Conservation (phyloP, 2,797 vertebrate genomes). For the Alfaro cultratus region DNA sequence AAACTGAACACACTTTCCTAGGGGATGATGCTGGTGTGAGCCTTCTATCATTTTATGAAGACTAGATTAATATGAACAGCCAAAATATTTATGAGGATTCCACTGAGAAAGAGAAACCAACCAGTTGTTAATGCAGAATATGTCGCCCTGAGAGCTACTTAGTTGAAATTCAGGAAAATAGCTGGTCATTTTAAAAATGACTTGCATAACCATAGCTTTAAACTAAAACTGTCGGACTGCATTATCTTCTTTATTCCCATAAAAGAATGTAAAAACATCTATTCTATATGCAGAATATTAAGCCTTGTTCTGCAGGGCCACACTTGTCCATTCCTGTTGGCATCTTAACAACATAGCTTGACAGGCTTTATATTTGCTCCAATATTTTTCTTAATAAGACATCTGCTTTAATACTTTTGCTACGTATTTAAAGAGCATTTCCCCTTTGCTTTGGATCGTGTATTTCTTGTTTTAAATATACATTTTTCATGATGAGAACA, state of each 20-base stretch:
- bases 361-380: neutral
- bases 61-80: neutral
- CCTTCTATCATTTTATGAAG: neutral
- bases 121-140: neutral
- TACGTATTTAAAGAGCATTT: neutral
- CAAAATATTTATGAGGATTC: neutral
- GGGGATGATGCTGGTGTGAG: neutral
- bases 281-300: neutral
- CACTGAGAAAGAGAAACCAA: neutral
- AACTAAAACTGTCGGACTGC: neutral
- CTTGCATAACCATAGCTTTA: neutral
- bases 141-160: neutral
- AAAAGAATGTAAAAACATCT: neutral
- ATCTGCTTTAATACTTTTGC: neutral
- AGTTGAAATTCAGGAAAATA: neutral
- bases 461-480: neutral
- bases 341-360: neutral
- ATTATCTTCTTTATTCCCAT: neutral
- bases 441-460: neutral
- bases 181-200: neutral
- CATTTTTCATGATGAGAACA: neutral
- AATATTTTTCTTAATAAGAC: neutral
- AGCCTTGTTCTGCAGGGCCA: neutral
- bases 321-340: neutral
- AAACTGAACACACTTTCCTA: neutral